A percentile compares a stretch with the other conserved stretches of the same genome.
Evolutionary conservation across 2,113 vertebrate species (phyloP).

Genomic region (Parus major): DNA sequence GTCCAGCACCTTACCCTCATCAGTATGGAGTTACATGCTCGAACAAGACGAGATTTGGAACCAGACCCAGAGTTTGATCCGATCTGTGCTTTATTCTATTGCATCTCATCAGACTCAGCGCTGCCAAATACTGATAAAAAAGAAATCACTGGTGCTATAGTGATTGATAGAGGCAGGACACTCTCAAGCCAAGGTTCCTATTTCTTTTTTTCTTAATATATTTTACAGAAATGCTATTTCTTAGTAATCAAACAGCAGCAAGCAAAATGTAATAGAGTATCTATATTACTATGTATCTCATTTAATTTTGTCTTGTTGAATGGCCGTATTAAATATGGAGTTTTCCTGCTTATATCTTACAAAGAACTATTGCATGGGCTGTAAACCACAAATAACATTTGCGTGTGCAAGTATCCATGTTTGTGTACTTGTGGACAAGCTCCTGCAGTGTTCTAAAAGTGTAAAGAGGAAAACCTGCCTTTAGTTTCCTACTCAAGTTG

Average conservation of each 20-base stretch:
- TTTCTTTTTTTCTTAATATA: constrained; percentile 53
- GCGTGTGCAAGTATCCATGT: neutral
- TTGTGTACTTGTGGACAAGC: constrained; percentile 20
- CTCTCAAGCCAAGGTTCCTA: constrained; percentile 78
- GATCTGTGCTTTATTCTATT: constrained; percentile 98
- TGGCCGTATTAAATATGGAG: constrained; percentile 17
- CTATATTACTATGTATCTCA: constrained; percentile 36
- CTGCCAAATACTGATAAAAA: constrained; percentile 77
- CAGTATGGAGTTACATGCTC: constrained; percentile 94
- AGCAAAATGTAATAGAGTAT: constrained; percentile 45
- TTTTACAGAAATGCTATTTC: constrained; percentile 33
- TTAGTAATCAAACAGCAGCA: constrained; percentile 52
- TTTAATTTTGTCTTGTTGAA: constrained; percentile 64
- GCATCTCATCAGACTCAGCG: constrained; percentile 86
- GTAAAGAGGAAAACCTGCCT: constrained; percentile 71
- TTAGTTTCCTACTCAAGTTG: constrained; percentile 58
- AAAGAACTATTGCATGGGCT: constrained; percentile 59
- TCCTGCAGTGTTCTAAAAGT: constrained; percentile 67
- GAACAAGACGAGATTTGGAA: constrained; percentile 91
- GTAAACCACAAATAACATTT: neutral
- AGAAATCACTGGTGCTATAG: constrained; percentile 86
- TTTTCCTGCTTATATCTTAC: constrained; percentile 71
- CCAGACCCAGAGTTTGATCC: constrained; percentile 98
- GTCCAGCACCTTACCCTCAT: constrained; percentile 93
- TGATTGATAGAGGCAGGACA: constrained; percentile 84